Conservation (phyloP, 2,113 vertebrate genomes). For the Callopanchax toddi region DNA sequence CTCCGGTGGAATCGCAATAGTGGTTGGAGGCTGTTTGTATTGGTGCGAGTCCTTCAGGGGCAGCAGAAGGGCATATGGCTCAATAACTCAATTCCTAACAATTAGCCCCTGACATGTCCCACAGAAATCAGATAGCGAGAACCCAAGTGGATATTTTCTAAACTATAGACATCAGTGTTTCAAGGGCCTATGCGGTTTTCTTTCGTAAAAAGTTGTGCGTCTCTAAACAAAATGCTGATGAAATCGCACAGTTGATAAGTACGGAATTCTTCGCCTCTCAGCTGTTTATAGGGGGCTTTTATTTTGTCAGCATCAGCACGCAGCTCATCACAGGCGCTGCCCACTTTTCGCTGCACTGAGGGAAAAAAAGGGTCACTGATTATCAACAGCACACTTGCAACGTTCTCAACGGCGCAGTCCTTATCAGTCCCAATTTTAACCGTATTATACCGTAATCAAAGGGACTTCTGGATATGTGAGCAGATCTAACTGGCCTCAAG, state of each 20-base stretch:
- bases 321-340: constrained; percentile 38
- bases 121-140: constrained; percentile 70
- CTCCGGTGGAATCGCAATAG: constrained; percentile 76
- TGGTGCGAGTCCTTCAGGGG: constrained; percentile 76
- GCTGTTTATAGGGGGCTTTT: constrained; percentile 50
- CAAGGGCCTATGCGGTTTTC: constrained; percentile 16
- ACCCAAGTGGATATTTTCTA: constrained; percentile 63
- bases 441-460: constrained; percentile 44
- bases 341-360: constrained; percentile 15
- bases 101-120: constrained; percentile 80
- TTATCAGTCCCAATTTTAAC: constrained; percentile 58
- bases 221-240: constrained; percentile 46
- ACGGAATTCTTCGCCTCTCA: constrained; percentile 42
- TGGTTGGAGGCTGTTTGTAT: constrained; percentile 75
- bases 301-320: constrained; percentile 57
- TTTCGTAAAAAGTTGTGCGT: constrained; percentile 33
- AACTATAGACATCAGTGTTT: constrained; percentile 61
- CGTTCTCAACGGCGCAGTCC: constrained; percentile 44
- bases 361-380: constrained; percentile 47
- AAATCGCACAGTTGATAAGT: constrained; percentile 44
- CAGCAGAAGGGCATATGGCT: constrained; percentile 78
- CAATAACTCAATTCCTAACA: constrained; percentile 84
- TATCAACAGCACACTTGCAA: constrained; percentile 50
- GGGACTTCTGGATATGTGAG: constrained; percentile 29
- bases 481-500: constrained; percentile 22